Base-by-base conservation (phyloP, 2,888 invertebrate species). In the Thereva nobilitata region DNA sequence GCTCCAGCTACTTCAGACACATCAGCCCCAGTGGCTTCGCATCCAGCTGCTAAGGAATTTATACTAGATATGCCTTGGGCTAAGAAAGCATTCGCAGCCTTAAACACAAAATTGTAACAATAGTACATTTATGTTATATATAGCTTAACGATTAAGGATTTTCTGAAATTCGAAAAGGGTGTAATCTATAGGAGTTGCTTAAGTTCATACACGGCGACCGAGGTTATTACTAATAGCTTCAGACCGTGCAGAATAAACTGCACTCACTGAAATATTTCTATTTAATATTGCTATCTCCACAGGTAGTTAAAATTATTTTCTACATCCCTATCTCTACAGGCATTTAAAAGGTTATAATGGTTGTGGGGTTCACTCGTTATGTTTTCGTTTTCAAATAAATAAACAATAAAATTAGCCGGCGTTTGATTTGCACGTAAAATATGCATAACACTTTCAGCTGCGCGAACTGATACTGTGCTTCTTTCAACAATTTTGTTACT, bases 391-490 rank as follows among this genome's bases (percentile, higher is more conserved):
- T 42, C n/a, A n/a, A n/a, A 9, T 52, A 8, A 8, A 45, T 38
- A n/a, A 50, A 37, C n/a, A 10, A 42, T 41, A 9, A n/a, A 37
- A 34, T 66, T 77, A 72, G 87, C 94, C 0, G 91, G 91, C 76
- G 90, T 92, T 49, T 93, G 92, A 80, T 97, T 97, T 0, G 97
- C 95, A 70, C 89, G 86, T n/a, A 98, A 84, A 73, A 98, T 96
- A 77, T 93, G 93, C 84, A 92, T 89, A 71, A 99, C 96, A 75
- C 96, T n/a, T n/a, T n/a, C n/a, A n/a, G n/a, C n/a, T n/a, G n/a
- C n/a, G n/a, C n/a, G n/a, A n/a, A n/a, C n/a, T 97, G 99, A 99
- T 0, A 99, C 99, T 0, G 99, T 99, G 75, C 97, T 97, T 79
- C 99, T 99, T 83, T 99, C 99, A 0, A 99, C 99, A 71, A 99